Evolutionary conservation across 1,140 invertebrate species (phyloP).

Genomic region (Gyrodactylus salaris): DNA sequence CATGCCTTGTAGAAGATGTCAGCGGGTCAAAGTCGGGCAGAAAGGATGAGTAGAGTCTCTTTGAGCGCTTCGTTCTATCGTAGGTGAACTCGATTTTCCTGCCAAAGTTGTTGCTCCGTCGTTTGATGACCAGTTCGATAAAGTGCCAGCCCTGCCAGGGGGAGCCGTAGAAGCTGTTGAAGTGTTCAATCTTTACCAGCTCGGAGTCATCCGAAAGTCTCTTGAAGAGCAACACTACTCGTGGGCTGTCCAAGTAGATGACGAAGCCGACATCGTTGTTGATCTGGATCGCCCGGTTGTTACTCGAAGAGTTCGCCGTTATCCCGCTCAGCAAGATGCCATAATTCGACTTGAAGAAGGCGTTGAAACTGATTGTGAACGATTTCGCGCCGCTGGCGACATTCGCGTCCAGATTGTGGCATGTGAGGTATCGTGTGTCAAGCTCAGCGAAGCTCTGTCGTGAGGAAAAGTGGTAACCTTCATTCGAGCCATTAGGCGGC

Average conservation of each 20-base stretch:
- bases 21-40: not conserved
- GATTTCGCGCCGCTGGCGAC: no score
- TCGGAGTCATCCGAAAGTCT: not conserved
- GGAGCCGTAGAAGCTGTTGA: not conserved
- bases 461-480: no score
- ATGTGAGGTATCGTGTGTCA: not conserved
- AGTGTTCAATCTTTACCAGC: not conserved
- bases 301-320: not conserved
- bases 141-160: not conserved
- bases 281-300: not conserved
- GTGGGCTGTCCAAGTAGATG: not conserved
- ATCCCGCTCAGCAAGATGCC: not conserved
- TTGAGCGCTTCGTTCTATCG: not conserved
- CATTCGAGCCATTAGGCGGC: no score
- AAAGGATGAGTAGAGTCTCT: not conserved
- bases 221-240: not conserved
- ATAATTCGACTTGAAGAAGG: not conserved
- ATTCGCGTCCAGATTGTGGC: no score
- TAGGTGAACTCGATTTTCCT: not conserved
- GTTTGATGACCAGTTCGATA: not conserved
- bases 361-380: no score
- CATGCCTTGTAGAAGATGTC: not conserved
- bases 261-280: not conserved
- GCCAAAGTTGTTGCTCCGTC: not conserved
- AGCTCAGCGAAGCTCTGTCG: no score